Evolutionary conservation across 2,888 invertebrate species (phyloP), one percentile per base, ranked within the genome.

Genomic region (Macrophya alboannulata): DNA sequence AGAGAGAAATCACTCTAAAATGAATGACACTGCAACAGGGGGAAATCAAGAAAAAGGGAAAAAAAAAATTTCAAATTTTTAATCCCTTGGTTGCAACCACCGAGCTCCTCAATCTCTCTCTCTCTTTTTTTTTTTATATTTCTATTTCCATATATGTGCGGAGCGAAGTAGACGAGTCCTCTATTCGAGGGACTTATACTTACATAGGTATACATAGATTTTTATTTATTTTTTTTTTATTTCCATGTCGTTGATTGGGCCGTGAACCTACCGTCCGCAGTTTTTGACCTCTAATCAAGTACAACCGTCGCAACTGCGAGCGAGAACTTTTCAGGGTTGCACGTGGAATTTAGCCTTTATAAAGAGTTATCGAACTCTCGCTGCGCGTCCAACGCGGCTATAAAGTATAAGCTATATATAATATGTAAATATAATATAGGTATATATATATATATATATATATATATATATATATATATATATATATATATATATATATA

Each of bases 281-380:
- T 68, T 81, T 81, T 51, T 81, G 62, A 81, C 81, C 81, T 81
- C 81, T 81, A 81, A 81, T 79, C 79, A 79, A 31, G 45, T 15
- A 48, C 45, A 31, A 51, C 62, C 81, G 62, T 62, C 62, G 8
- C n/a, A n/a, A 31, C 31, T 31, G 62, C 25, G 77, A 48, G n/a
- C 4, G 17, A 21, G 62, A 62, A 74, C 43, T 21, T 17, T 74
- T 74, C 74, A 43, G 43, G 74, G 74, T 9, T 81, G 59, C 81
- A 62, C 81, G 81, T 81, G 81, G 81, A 81, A 81, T 81, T 62
- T 40, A 81, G 59, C 62, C 81, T 81, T 81, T 77, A 77, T 37
- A 81, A 59, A 43, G 74, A 43, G 81, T 81, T 81, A 81, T 81
- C 81, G 81, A 81, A 81, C 81, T 81, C 79, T 77, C 74, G 21